These are phyloP conservation scores for Propithecus coquereli DNA, from an alignment of 2,113 vertebrate genomes.

Conservation along the genomic window DNA sequence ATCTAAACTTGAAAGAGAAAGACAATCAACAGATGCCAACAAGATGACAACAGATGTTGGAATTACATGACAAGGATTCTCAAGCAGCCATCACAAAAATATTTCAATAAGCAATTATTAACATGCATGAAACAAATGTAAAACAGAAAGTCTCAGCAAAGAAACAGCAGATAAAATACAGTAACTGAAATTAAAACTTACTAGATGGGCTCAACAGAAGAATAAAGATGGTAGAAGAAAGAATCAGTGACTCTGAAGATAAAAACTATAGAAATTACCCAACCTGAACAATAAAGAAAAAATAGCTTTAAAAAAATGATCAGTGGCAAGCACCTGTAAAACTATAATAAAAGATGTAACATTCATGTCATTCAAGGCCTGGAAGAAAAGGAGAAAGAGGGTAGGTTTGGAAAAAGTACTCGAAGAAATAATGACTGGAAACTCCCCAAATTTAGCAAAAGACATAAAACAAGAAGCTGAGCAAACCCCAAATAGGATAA, in stretches of 20 bases:
- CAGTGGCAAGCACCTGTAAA: neutral
- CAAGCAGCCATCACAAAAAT: neutral
- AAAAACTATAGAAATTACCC: neutral
- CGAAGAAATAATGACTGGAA: neutral
- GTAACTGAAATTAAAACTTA: neutral
- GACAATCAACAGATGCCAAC: neutral
- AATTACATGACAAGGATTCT: neutral
- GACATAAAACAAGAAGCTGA: constrained; percentile 11
- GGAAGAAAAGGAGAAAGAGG: neutral
- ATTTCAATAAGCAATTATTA: neutral
- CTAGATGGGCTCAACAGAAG: neutral
- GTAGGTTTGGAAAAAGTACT: neutral
- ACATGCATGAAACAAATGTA: neutral
- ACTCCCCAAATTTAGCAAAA: neutral
- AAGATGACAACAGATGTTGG: neutral
- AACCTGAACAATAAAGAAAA: neutral
- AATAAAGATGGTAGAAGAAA: neutral
- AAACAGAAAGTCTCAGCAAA: neutral
- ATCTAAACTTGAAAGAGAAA: constrained; percentile 7
- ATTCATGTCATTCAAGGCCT: neutral
- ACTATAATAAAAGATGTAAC: neutral
- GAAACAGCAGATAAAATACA: neutral
- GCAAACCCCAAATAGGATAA: neutral
- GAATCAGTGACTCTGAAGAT: neutral
- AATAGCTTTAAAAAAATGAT: neutral